phyloP scores from a whole-genome alignment of 2,113 vertebrate species.

The Psammodynastes pulverulentus region DNA sequence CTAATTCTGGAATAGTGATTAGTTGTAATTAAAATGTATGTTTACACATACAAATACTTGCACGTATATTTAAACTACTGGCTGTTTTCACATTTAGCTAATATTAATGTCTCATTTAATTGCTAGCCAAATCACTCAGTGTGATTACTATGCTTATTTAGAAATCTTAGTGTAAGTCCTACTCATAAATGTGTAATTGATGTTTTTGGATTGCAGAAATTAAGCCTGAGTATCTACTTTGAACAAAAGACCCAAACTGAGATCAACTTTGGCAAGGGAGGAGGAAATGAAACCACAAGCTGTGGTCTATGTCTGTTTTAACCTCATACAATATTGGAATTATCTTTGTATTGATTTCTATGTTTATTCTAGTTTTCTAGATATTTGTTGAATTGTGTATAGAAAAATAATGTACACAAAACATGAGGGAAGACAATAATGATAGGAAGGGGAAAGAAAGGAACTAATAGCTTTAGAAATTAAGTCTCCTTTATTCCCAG shows the following conservation, averaged over 20 bases:
- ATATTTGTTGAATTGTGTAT: neutral
- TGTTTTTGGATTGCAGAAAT: neutral
- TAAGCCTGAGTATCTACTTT: neutral
- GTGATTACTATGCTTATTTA: neutral
- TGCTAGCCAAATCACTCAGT: neutral
- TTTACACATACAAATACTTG: neutral
- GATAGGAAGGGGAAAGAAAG: neutral
- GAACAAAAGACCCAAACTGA: rapidly evolving
- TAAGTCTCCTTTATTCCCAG: neutral
- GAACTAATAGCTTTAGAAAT: neutral
- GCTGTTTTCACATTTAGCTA: neutral
- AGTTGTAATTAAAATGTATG: neutral
- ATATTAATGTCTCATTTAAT: neutral
- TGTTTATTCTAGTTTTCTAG: neutral
- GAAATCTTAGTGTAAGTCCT: neutral
- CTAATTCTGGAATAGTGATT: neutral
- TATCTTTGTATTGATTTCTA: rapidly evolving
- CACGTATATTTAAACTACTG: neutral
- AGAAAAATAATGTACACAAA: neutral
- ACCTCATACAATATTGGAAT: neutral
- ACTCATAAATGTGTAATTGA: neutral
- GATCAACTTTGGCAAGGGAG: neutral
- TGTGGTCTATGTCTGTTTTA: neutral
- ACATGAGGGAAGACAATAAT: neutral
- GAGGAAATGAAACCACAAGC: neutral